Conservation (phyloP, 2,113 vertebrate species). For the Atractosteus spatula region DNA sequence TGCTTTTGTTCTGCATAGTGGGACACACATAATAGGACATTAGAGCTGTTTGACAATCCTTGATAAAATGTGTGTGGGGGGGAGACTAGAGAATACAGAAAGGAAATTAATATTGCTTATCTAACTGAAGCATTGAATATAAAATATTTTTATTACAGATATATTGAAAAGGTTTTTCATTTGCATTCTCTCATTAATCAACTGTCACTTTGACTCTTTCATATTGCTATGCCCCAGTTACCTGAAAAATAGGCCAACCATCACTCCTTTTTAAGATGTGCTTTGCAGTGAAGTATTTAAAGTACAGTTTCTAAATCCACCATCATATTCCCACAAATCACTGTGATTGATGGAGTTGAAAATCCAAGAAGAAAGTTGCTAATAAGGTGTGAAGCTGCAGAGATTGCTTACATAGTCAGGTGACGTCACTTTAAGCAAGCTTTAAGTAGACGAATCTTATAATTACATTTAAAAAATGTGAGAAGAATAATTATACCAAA, state of each 20-base stretch:
- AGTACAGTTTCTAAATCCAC: conserved; percentile 3
- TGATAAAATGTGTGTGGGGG: too few relatives aligned
- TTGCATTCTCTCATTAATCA: conserved; percentile 22
- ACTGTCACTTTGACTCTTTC: conserved; percentile 22
- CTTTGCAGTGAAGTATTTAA: neutral
- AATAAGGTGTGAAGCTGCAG: conserved; percentile 16
- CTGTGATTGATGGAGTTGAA: conserved; percentile 22
- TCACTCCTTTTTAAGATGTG: conserved; percentile 1
- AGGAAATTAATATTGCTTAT: neutral
- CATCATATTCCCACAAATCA: conserved; percentile 18
- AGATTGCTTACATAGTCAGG: neutral
- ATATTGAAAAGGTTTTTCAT: conserved; percentile 18
- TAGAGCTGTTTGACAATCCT: too few relatives aligned
- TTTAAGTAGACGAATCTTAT: neutral
- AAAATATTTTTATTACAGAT: conserved; percentile 9
- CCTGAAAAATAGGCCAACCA: conserved; percentile 21
- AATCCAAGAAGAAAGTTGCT: conserved; percentile 26
- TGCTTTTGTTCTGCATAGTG: too few relatives aligned
- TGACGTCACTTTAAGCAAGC: neutral
- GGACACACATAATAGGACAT: too few relatives aligned
- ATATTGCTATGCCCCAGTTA: conserved; percentile 16
- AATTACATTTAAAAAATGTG: neutral
- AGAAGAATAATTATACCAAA: neutral
- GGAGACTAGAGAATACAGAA: too few relatives aligned
- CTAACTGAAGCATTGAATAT: neutral